Evolutionary conservation across 2,888 invertebrate genomes (phyloP).

Genomic region (Dione juno): DNA sequence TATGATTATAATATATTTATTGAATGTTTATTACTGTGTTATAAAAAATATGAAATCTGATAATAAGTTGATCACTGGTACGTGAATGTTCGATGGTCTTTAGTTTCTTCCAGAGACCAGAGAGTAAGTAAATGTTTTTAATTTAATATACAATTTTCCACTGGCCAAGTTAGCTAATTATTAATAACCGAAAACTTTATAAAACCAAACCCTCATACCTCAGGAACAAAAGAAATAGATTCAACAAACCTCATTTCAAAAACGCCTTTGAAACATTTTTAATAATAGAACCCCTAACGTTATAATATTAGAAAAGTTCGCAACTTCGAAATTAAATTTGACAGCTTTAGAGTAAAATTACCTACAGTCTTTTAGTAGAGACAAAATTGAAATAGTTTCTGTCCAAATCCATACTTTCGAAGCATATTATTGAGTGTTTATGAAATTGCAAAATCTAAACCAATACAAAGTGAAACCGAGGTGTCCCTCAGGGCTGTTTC

Average conservation of each 20-base stretch:
- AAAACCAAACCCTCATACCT: not conserved
- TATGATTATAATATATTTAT: not conserved
- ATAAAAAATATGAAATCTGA: too few relatives aligned
- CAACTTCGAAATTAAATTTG: constrained; percentile 24
- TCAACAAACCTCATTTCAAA: not conserved
- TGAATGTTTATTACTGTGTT: too few relatives aligned
- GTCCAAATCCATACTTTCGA: not conserved
- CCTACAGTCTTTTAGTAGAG: constrained; percentile 3
- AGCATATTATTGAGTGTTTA: constrained; percentile 37
- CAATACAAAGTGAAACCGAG: constrained; percentile 47
- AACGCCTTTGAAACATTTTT: constrained; percentile 21
- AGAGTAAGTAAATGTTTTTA: too few relatives aligned
- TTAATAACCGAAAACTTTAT: too few relatives aligned
- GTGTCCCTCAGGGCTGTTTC: constrained; percentile 62
- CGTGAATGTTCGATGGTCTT: too few relatives aligned
- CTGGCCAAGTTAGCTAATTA: too few relatives aligned
- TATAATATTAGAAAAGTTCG: constrained; percentile 12
- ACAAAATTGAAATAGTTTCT: constrained; percentile 30
- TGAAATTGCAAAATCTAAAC: constrained; percentile 40
- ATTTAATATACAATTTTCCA: too few relatives aligned
- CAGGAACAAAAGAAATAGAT: not conserved
- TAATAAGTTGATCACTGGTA: too few relatives aligned
- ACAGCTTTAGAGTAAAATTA: not conserved
- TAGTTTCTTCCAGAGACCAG: too few relatives aligned
- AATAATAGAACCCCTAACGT: constrained; percentile 4